Evolutionary conservation across 2,888 invertebrate species (phyloP).

Genomic region (Drosophila maculinotata): DNA sequence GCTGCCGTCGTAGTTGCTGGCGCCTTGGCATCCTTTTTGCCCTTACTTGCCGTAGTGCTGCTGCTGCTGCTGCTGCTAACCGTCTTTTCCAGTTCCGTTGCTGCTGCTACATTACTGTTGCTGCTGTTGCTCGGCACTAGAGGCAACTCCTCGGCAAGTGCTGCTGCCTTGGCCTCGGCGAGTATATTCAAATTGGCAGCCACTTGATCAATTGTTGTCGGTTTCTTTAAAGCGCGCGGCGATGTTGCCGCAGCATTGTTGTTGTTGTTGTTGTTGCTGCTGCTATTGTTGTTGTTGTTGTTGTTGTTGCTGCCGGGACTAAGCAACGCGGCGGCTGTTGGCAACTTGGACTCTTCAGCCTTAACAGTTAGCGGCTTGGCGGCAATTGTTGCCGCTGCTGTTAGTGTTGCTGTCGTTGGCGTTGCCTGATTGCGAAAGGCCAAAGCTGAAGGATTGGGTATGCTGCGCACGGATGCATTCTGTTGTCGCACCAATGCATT

Average conservation of each 20-base stretch:
- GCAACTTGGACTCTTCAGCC: slow-evolving; percentile 45
- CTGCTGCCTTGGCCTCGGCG: slow-evolving; percentile 81
- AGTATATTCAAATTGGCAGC: slow-evolving; percentile 84
- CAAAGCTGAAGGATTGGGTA: slow-evolving; percentile 88
- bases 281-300: slow-evolving; percentile 27
- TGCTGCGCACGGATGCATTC: slow-evolving; percentile 88
- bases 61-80: slow-evolving; percentile 17
- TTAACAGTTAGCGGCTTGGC: slow-evolving; percentile 46
- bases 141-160: slow-evolving; percentile 64
- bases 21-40: slow-evolving; percentile 24
- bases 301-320: slow-evolving; percentile 52
- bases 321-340: slow-evolving; percentile 25
- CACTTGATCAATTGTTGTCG: slow-evolving; percentile 84
- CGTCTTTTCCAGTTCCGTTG: slow-evolving; percentile 31
- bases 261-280: slow-evolving; percentile 19
- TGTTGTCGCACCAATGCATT: slow-evolving; percentile 82
- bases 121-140: slow-evolving; percentile 12
- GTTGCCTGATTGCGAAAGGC: slow-evolving; percentile 86
- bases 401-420: slow-evolving; percentile 42
- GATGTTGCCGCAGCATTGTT: slow-evolving; percentile 50
- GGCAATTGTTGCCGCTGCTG: slow-evolving; percentile 30
- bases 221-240: slow-evolving; percentile 78
- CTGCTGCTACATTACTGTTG: neutral
- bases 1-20: slow-evolving; percentile 11
- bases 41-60: slow-evolving; percentile 18